Evolutionary conservation across 2,888 invertebrate genomes (phyloP).

Genomic region (Xanthorhoe designata): DNA sequence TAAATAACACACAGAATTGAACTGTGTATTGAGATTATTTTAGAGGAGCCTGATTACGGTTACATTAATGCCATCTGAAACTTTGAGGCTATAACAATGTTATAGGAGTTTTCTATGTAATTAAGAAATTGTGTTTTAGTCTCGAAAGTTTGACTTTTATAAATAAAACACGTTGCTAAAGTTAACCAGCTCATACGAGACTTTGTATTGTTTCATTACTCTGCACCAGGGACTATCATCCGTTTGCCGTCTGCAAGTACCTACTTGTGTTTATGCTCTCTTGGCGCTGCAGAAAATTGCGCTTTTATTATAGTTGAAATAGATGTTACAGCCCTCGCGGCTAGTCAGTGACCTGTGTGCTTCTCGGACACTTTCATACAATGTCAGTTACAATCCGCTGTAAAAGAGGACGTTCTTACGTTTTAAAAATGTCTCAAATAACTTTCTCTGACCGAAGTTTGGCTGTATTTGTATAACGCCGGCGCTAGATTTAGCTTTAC

Average conservation of each 20-base stretch:
- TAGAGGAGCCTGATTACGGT: too few relatives aligned
- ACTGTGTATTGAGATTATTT: too few relatives aligned
- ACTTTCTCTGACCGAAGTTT: too few relatives aligned
- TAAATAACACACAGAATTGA: too few relatives aligned
- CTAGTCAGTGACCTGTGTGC: slow-evolving; percentile 14
- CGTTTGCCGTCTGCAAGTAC: slow-evolving; percentile 18
- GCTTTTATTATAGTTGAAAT: slow-evolving; percentile 29
- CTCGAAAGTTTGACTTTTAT: too few relatives aligned
- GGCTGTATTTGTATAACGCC: too few relatives aligned
- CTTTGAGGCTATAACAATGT: too few relatives aligned
- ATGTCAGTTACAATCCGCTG: background rate
- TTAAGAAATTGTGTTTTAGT: too few relatives aligned
- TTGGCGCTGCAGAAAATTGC: slow-evolving; percentile 30
- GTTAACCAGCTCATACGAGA: background rate
- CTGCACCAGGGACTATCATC: slow-evolving; percentile 12
- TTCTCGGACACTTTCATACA: background rate
- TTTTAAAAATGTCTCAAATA: background rate
- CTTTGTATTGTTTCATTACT: background rate
- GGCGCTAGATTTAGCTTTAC: too few relatives aligned
- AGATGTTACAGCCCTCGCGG: slow-evolving; percentile 9
- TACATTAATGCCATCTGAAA: too few relatives aligned
- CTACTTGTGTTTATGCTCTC: slow-evolving; percentile 29
- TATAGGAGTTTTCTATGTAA: too few relatives aligned
- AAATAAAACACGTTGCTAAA: background rate
- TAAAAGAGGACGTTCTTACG: background rate